phyloP scores from a whole-genome alignment of 1,140 invertebrate species.

The Aplysia californica region DNA sequence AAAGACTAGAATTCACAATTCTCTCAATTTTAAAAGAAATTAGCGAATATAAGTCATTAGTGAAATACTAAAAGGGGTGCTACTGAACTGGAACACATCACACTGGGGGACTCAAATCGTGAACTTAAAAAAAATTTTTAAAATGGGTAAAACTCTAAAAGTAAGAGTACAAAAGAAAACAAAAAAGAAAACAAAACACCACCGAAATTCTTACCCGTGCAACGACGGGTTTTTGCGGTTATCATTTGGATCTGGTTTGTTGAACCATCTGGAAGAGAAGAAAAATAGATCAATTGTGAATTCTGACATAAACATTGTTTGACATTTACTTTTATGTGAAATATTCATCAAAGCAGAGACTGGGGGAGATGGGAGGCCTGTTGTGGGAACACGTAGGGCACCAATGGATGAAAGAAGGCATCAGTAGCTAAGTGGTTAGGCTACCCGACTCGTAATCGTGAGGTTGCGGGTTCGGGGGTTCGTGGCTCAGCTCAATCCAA shows the following conservation, averaged over 20 bases:
- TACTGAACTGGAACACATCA: not conserved
- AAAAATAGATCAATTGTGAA: slow-evolving; percentile 17
- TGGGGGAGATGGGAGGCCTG: too few relatives aligned
- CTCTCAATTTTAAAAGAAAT: not conserved
- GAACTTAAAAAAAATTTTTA: not conserved
- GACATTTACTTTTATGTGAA: too few relatives aligned
- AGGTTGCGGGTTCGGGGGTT: too few relatives aligned
- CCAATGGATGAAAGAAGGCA: too few relatives aligned
- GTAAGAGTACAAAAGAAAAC: not conserved
- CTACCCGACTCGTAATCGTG: too few relatives aligned
- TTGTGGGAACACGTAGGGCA: too few relatives aligned
- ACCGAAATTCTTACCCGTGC: slow-evolving; percentile 67
- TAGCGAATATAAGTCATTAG: not conserved
- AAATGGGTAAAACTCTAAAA: not conserved
- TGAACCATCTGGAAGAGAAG: slow-evolving; percentile 60
- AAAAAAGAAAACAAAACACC: not conserved
- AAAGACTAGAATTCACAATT: not conserved
- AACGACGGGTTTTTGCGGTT: slow-evolving; percentile 70
- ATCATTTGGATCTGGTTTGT: slow-evolving; percentile 64
- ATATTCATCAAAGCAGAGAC: too few relatives aligned
- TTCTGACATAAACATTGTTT: not conserved
- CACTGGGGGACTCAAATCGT: not conserved
- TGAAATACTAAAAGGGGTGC: not conserved
- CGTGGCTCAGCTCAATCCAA: too few relatives aligned
- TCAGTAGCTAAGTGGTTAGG: too few relatives aligned